Evolutionary conservation across 2,888 invertebrate genomes (phyloP), one percentile per base, ranked within the genome.

Genomic region (Anoplius nigerrimus): DNA sequence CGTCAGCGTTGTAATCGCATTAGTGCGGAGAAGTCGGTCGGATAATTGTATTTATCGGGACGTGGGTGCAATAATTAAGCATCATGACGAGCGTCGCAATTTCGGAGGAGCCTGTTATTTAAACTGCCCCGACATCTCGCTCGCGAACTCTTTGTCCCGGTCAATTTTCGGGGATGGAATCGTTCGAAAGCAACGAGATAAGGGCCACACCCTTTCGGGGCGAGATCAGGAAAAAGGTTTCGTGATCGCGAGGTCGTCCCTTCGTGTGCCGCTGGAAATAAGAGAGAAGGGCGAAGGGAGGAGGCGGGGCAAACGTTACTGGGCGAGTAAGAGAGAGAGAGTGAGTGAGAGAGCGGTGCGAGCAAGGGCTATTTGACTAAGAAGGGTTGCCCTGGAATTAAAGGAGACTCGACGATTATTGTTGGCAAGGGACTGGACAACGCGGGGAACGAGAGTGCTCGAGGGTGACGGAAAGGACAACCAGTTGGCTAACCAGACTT

Each of bases 341-440:
- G 48, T 4, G 48, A 8, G 16, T n/a, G 16, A 16, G 2, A 48
- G 63, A 56, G 54, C 16, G 70, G 64, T 56, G 56, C 20, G 62
- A 52, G 59, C 68, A 68, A 72, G 73, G 83, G 79, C 80, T 85
- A 83, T 85, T 87, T 83, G 82, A 80, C 82, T 81, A 76, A 82
- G 80, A 79, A 84, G 86, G 81, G 85, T 84, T 80, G 83, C 78
- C 74, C 76, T 76, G 79, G 82, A 85, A 87, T 87, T 86, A 84
- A 84, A 87, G 84, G 82, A 80, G 80, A 82, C 77, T 74, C 78
- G 69, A 75, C 80, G 84, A 86, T 86, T 84, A 86, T 83, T 81
- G 77, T 77, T 75, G 74, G 78, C 69, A 72, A 68, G 62, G 65
- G 73, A 71, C 61, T 51, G 71, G 68, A 69, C 72, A 62, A 65